A percentile compares a stretch with the other conserved stretches of the same genome.
phyloP scores from a whole-genome alignment of 1,140 invertebrate genomes.

The Drosophila mauritiana region DNA sequence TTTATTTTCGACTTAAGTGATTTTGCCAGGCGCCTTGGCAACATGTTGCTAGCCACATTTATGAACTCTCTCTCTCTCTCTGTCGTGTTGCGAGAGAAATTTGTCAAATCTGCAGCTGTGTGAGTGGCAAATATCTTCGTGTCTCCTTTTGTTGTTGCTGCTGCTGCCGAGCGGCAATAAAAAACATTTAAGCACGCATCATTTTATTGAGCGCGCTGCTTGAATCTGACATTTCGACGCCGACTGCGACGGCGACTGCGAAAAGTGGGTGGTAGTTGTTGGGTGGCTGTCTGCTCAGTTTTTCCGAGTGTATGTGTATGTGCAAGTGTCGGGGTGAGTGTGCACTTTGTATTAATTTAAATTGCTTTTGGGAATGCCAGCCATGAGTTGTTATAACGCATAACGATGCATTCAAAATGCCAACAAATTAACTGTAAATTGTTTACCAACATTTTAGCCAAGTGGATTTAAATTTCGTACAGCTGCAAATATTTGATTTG shows the following conservation, averaged over 20 bases:
- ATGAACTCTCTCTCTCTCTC: constrained; percentile 2
- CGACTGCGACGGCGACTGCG: constrained; percentile 39
- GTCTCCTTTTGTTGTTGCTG: constrained; percentile 33
- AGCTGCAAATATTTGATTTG: not conserved
- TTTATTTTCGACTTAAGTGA: constrained; percentile 74
- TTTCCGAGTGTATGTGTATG: constrained; percentile 3
- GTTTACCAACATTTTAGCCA: constrained; percentile 2
- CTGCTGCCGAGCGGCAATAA: constrained; percentile 65
- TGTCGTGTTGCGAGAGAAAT: constrained; percentile 40
- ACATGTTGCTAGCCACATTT: constrained; percentile 63
- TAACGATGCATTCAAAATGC: constrained; percentile 57
- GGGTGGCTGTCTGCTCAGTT: constrained; percentile 12
- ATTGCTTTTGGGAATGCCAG: constrained; percentile 76
- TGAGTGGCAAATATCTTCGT: constrained; percentile 19
- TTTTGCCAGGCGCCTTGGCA: constrained; percentile 58
- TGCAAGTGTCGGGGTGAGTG: constrained; percentile 44
- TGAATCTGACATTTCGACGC: constrained; percentile 71
- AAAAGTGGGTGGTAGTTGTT: constrained; percentile 29
- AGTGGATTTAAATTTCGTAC: constrained; percentile 1
- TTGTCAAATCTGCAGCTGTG: not conserved
- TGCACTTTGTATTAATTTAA: constrained; percentile 79
- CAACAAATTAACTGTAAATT: constrained; percentile 63
- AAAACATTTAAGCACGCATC: constrained; percentile 82
- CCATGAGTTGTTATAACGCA: constrained; percentile 59
- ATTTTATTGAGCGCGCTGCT: constrained; percentile 76